Evolutionary conservation across 1,140 invertebrate species (phyloP).

Genomic region (Drosophila lini): DNA sequence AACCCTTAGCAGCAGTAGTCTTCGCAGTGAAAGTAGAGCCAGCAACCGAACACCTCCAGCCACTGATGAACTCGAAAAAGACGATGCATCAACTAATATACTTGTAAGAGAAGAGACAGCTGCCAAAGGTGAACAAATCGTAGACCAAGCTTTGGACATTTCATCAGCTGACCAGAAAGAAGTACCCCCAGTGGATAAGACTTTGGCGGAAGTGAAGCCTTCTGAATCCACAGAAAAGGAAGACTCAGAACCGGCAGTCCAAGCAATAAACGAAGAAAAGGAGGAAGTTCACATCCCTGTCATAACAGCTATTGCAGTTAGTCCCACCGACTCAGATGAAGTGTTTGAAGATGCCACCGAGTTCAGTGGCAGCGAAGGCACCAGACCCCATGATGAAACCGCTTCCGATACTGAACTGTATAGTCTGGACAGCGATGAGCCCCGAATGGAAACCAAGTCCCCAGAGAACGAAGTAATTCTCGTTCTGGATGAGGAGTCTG

Average conservation of each 20-base stretch:
- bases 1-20: slow-evolving; percentile 55
- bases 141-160: neutral
- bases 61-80: slow-evolving; percentile 8
- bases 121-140: neutral
- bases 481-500: slow-evolving; percentile 18
- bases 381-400: slow-evolving; percentile 39
- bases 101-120: neutral
- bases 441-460: slow-evolving; percentile 23
- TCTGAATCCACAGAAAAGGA: neutral
- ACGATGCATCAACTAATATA: neutral
- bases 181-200: no score
- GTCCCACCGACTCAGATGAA: slow-evolving; percentile 55
- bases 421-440: slow-evolving; percentile 65
- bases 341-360: slow-evolving; percentile 72
- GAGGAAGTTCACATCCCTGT: neutral
- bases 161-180: neutral
- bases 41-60: slow-evolving; percentile 23
- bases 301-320: slow-evolving; percentile 1
- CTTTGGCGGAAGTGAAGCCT: no score
- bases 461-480: slow-evolving; percentile 50
- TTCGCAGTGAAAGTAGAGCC: slow-evolving; percentile 58
- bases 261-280: neutral
- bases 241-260: neutral
- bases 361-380: slow-evolving; percentile 48
- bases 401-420: slow-evolving; percentile 72